Evolutionary conservation across 2,888 invertebrate genomes (phyloP).

Genomic region (Tiliacea aurago): DNA sequence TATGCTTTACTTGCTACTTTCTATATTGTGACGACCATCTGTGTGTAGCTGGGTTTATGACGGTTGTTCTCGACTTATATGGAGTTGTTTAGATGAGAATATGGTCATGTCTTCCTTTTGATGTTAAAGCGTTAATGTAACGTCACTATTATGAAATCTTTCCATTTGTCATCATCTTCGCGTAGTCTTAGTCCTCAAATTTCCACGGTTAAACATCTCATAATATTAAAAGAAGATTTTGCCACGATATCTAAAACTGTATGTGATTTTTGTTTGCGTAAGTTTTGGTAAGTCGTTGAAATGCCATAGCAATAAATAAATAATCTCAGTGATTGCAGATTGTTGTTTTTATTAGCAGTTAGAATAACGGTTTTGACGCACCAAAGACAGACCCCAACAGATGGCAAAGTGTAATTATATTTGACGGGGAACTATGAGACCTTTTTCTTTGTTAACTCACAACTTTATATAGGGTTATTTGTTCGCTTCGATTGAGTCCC

Average conservation of each 20-base stretch:
- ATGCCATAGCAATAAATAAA: no score
- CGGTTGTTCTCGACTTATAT: conserved; percentile 19
- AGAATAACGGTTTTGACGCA: not conserved
- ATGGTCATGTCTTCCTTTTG: conserved; percentile 14
- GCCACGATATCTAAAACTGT: not conserved
- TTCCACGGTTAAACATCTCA: not conserved
- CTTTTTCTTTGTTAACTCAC: not conserved
- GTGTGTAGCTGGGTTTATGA: conserved; percentile 27
- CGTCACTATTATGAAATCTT: not conserved
- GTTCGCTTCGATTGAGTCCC: no score
- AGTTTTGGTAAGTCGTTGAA: no score
- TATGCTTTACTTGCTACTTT: conserved; percentile 54
- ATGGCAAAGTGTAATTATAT: not conserved
- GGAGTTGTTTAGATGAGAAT: conserved; percentile 34
- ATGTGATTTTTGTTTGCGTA: no score
- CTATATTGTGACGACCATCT: conserved; percentile 51
- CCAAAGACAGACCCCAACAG: not conserved
- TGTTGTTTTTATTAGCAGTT: not conserved
- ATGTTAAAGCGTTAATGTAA: not conserved
- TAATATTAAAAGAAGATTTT: not conserved
- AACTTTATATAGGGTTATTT: not conserved
- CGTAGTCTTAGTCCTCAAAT: not conserved
- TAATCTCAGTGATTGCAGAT: not conserved
- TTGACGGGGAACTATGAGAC: not conserved
- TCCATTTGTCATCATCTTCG: not conserved